Base-by-base conservation (phyloP, 1,140 invertebrate species). In the Heliconius nattereri region DNA sequence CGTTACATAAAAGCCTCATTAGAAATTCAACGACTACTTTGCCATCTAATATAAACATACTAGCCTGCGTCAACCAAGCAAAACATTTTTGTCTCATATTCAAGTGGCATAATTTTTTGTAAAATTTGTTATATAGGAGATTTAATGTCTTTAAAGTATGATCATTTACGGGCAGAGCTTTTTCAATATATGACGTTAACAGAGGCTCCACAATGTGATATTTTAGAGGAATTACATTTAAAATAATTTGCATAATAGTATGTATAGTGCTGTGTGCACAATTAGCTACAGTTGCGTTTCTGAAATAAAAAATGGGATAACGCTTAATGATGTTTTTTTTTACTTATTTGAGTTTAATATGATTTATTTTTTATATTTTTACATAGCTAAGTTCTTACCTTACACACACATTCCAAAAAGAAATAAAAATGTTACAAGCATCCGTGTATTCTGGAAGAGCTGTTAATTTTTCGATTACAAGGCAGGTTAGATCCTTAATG, bases 401-500 rank as follows among this genome's bases (percentile, higher is more conserved):
- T 8, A 94, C 85, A 84, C 90, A 92, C 45, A 87, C 81, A 78
- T 91, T 94, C 93, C 93, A 95, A n/a, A 95, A 80, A 11, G 81
- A 70, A 32, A 90, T 66, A 71, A 86, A 75, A 52, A 81, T 80
- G 29, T 87, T 78, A 83, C 84, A 75, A 72, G 78, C 66, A 76
- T 81, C 77, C 60, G 9, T 71, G 13, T 72, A 32, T 9, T 75
- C 74, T 26, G 73, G 26, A 26, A 71, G 66, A n/a, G 32, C 23
- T 78, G 54, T 71, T 19, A 89, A 82, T 60, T 85, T 81, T 66
- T 87, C 60, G 71, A 92, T 83, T 19, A 87, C 78, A 11, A 82
- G 54, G 40, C 85, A 85, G 5, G 86, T 80, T 9, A 89, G 75
- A 26, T 89, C 82, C 60, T 88, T 85, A 40, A 92, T 83, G n/a